phyloP scores from a whole-genome alignment of 1,140 invertebrate species.

The Platyura marginata region DNA sequence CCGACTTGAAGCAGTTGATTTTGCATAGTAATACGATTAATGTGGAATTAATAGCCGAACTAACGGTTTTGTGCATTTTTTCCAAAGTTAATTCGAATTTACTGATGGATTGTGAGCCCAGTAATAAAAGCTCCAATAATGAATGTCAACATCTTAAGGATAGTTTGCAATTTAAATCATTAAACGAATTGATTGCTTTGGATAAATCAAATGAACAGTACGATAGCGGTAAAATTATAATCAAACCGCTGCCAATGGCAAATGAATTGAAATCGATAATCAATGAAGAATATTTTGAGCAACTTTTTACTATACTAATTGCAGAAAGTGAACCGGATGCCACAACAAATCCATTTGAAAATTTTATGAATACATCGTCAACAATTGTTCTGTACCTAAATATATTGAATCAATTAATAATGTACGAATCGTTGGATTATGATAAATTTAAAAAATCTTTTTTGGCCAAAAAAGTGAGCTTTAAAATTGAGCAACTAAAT shows the following conservation, averaged over 20 bases:
- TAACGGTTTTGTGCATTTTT: neutral
- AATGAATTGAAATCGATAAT: slow-evolving; percentile 1
- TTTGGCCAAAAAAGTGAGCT: slow-evolving; percentile 1
- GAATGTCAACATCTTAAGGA: neutral
- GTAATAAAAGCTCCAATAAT: neutral
- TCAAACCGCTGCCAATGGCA: neutral
- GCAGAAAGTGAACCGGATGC: neutral
- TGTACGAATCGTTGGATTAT: neutral
- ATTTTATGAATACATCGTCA: neutral
- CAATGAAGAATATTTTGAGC: neutral
- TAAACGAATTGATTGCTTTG: neutral
- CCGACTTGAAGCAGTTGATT: neutral
- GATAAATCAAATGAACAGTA: neutral
- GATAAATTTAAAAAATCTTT: neutral
- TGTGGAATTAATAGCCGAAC: neutral
- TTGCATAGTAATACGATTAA: neutral
- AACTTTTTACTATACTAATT: neutral
- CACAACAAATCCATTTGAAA: neutral
- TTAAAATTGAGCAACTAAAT: neutral
- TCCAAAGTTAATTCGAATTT: neutral
- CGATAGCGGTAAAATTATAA: neutral
- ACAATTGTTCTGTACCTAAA: neutral
- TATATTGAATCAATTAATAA: neutral
- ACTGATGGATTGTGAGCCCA: neutral
- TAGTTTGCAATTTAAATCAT: neutral